Evolutionary conservation across 2,113 vertebrate genomes (phyloP).

Genomic region (Pelecanoides urinatrix): DNA sequence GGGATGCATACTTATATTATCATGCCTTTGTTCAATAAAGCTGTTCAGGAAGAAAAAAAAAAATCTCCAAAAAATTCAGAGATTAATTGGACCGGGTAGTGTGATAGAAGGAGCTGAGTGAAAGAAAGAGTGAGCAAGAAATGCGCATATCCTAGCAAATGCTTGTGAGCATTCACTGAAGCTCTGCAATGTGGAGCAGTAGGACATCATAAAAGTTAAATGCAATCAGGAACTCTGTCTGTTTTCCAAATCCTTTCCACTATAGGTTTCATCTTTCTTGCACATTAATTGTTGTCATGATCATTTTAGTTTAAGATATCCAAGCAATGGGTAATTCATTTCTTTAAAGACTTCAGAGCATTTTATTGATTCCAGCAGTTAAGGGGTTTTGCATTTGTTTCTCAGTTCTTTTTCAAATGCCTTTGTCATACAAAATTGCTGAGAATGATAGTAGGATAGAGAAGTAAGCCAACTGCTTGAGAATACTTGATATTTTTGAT

Average conservation of each 20-base stretch:
- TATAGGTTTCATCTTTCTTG: background rate
- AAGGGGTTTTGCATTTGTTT: background rate
- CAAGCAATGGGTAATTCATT: background rate
- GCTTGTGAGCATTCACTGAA: background rate
- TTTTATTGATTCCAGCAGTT: conserved; percentile 11
- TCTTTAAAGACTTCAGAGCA: background rate
- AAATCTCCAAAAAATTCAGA: background rate
- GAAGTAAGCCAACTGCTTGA: background rate
- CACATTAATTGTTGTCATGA: background rate
- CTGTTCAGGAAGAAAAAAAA: background rate
- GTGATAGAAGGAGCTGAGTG: background rate
- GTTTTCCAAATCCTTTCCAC: background rate
- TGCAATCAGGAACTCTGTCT: background rate
- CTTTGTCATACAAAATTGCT: background rate
- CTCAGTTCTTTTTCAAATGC: background rate
- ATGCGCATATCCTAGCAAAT: background rate
- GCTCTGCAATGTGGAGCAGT: background rate
- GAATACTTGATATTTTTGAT: background rate
- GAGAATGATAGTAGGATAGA: background rate
- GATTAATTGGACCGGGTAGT: background rate
- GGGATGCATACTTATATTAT: background rate
- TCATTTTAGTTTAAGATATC: conserved; percentile 17
- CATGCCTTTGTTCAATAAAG: background rate
- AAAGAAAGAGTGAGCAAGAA: background rate
- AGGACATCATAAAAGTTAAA: background rate